A percentile compares a stretch with the other conserved stretches of the same genome.
Evolutionary conservation across 2,888 invertebrate genomes (phyloP).

Genomic region (Mimas tiliae): DNA sequence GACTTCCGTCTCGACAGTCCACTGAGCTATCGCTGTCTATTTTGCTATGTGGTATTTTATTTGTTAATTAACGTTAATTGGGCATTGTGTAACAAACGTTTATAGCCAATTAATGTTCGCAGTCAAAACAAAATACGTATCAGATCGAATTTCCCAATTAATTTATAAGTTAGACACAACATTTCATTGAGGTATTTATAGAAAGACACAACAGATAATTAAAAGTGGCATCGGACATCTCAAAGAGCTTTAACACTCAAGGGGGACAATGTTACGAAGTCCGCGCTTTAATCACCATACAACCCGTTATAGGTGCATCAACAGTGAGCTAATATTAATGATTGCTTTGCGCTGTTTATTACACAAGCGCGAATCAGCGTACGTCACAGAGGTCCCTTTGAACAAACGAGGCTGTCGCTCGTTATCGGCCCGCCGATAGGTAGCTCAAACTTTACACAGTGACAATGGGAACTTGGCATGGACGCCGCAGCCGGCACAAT

Average conservation of each 20-base stretch:
- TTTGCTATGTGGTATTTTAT: too few relatives aligned
- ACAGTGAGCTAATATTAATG: constrained; percentile 32
- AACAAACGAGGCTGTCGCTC: constrained; percentile 63
- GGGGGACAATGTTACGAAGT: background rate
- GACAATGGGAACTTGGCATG: constrained; percentile 75
- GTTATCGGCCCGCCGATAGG: constrained; percentile 74
- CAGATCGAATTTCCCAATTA: too few relatives aligned
- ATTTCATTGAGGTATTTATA: background rate
- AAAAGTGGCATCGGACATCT: background rate
- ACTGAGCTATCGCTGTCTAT: too few relatives aligned
- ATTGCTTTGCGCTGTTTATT: constrained; percentile 43
- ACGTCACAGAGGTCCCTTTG: constrained; percentile 64
- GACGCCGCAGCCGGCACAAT: constrained; percentile 64
- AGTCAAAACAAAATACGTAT: too few relatives aligned
- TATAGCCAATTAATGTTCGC: too few relatives aligned
- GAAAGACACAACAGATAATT: background rate
- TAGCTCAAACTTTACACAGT: constrained; percentile 75
- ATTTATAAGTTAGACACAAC: too few relatives aligned
- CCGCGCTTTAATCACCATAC: background rate
- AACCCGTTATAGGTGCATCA: background rate
- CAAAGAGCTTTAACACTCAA: background rate
- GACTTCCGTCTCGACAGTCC: too few relatives aligned
- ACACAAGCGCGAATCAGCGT: constrained; percentile 50
- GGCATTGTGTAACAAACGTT: too few relatives aligned
- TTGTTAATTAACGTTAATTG: too few relatives aligned